Evolutionary conservation across 2,113 vertebrate genomes (phyloP).

Genomic region (Isurus oxyrinchus): DNA sequence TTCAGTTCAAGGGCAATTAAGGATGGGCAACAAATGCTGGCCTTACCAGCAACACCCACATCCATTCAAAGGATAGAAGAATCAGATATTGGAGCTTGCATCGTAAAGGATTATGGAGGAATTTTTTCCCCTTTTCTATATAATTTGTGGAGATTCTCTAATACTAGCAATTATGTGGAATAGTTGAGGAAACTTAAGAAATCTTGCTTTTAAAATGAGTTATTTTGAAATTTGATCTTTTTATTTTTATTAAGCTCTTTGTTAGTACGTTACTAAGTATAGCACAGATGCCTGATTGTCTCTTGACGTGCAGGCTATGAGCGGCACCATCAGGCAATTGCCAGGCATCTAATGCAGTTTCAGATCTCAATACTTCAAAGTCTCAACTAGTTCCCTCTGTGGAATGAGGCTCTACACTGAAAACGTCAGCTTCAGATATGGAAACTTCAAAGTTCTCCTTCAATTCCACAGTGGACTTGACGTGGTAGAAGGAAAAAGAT

Average conservation of each 20-base stretch:
- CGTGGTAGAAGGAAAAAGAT: neutral
- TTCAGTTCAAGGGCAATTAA: too few relatives aligned
- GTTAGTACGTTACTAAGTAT: neutral
- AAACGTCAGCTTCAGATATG: neutral
- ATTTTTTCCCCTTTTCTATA: neutral
- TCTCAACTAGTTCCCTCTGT: neutral
- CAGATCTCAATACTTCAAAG: conserved; percentile 28
- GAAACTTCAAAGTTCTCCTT: conserved; percentile 15
- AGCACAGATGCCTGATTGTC: neutral
- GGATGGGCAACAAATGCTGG: too few relatives aligned
- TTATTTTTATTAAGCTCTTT: neutral
- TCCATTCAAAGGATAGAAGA: neutral
- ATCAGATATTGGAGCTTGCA: neutral
- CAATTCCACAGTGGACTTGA: neutral
- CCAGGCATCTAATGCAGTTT: neutral
- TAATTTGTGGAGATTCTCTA: neutral
- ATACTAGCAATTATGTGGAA: neutral
- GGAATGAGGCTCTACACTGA: neutral
- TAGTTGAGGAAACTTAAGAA: neutral
- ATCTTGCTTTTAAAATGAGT: neutral
- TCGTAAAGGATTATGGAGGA: neutral
- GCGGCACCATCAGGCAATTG: neutral
- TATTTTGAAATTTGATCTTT: neutral
- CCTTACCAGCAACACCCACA: too few relatives aligned
- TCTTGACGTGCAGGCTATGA: neutral